phyloP scores from a whole-genome alignment of 2,797 vertebrate genomes.

The Cossypha niveicapilla region DNA sequence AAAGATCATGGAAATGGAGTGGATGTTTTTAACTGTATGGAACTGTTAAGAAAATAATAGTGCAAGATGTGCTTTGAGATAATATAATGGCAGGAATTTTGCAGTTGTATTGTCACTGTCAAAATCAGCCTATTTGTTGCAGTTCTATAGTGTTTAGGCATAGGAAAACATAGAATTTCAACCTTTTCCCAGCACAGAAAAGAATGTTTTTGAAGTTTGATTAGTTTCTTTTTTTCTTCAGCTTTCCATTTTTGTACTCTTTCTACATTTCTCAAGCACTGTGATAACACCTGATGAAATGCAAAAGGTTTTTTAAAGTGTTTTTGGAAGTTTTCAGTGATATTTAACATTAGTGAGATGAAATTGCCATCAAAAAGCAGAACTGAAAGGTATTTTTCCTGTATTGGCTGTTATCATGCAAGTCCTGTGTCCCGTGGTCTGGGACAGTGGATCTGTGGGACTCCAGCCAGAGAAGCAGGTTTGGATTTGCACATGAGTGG shows the following conservation, averaged over 20 bases:
- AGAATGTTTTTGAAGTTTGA: neutral
- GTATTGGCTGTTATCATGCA: rapidly evolving
- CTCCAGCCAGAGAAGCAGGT: neutral
- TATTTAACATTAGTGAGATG: neutral
- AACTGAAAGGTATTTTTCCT: neutral
- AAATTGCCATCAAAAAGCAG: neutral
- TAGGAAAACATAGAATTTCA: neutral
- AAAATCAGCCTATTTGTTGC: neutral
- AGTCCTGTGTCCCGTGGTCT: neutral
- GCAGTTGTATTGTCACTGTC: neutral
- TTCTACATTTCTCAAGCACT: neutral
- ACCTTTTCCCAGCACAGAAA: neutral
- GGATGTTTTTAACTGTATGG: neutral
- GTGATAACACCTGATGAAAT: neutral
- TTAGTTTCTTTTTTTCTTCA: neutral
- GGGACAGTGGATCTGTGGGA: rapidly evolving
- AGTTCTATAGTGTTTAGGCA: neutral
- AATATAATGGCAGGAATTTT: neutral
- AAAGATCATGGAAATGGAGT: neutral
- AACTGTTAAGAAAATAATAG: neutral
- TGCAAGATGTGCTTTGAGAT: neutral
- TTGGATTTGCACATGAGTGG: rapidly evolving
- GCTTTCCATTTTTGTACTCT: neutral
- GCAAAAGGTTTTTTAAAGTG: neutral
- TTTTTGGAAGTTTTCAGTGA: neutral